phyloP scores from a whole-genome alignment of 2,888 invertebrate species.

The Drosophila pseudotalamancana region DNA sequence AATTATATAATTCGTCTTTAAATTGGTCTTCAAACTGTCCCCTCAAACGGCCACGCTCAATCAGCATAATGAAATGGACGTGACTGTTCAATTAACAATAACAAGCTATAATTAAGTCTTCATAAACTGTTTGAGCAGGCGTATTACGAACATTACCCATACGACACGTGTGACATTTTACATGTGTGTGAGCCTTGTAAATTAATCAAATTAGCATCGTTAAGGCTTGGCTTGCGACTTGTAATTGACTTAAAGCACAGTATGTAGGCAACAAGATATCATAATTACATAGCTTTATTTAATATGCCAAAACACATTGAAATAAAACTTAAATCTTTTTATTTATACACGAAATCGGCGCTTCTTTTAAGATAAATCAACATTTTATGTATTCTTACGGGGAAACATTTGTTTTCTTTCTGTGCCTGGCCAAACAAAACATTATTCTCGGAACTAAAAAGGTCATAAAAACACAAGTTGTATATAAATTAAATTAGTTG shows the following conservation, averaged over 20 bases:
- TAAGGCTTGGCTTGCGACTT: conserved; percentile 47
- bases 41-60: conserved; percentile 37
- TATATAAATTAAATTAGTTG: conserved; percentile 22
- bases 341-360: conserved; percentile 1
- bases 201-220: conserved; percentile 76
- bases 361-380: background rate
- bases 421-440: background rate
- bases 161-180: conserved; percentile 52
- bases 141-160: conserved; percentile 51
- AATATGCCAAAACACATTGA: background rate
- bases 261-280: conserved; percentile 57
- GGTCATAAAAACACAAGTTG: conserved; percentile 20
- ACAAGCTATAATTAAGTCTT: conserved; percentile 73
- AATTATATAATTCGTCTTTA: background rate
- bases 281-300: background rate
- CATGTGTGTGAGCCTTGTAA: conserved; percentile 31
- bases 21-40: conserved; percentile 4
- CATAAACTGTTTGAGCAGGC: conserved; percentile 61
- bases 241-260: conserved; percentile 49
- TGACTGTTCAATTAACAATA: conserved; percentile 68
- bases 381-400: background rate
- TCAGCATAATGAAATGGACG: conserved; percentile 68
- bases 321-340: background rate
- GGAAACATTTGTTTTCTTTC: background rate
- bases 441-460: conserved; percentile 5